A percentile compares a stretch with the other conserved stretches of the same genome.
Conservation (phyloP, 2,888 invertebrate species). For the Macropis europaea region DNA sequence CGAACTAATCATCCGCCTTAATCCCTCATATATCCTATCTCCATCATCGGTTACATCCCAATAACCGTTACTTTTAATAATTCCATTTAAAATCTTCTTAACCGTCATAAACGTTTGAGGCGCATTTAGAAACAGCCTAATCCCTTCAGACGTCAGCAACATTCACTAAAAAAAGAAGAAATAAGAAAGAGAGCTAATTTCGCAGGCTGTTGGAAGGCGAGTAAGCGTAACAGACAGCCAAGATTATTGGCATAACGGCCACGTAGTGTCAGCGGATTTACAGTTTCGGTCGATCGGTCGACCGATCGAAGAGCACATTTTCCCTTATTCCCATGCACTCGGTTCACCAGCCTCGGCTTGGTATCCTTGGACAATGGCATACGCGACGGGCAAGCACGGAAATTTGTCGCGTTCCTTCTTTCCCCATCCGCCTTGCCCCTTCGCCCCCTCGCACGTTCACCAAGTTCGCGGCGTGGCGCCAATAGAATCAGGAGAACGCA, state of each 20-base stretch:
- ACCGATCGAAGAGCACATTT: conserved; percentile 32
- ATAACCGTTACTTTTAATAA: too few species aligned
- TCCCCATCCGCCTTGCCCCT: neutral
- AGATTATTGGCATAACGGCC: conserved; percentile 18
- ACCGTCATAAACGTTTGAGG: too few species aligned
- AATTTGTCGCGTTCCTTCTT: conserved; percentile 53
- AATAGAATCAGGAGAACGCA: conserved; percentile 59
- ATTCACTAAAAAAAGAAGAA: too few species aligned
- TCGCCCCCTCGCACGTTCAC: conserved; percentile 36
- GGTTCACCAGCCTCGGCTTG: conserved; percentile 14
- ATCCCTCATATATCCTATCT: too few species aligned
- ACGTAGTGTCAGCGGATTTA: conserved; percentile 23
- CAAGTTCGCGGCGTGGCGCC: conserved; percentile 59
- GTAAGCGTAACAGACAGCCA: too few species aligned
- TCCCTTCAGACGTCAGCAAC: too few species aligned
- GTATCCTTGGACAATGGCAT: conserved; percentile 49
- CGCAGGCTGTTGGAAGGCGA: too few species aligned
- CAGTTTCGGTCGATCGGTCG: conserved; percentile 21
- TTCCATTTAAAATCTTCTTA: too few species aligned
- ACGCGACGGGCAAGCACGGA: conserved; percentile 43
- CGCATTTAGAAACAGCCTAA: too few species aligned
- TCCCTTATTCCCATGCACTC: conserved; percentile 42
- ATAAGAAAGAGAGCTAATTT: too few species aligned
- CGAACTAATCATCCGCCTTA: too few species aligned
- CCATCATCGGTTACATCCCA: too few species aligned